These are phyloP conservation scores for Trachurus trachurus DNA, from an alignment of 2,797 vertebrate genomes.

Conservation along the genomic window DNA sequence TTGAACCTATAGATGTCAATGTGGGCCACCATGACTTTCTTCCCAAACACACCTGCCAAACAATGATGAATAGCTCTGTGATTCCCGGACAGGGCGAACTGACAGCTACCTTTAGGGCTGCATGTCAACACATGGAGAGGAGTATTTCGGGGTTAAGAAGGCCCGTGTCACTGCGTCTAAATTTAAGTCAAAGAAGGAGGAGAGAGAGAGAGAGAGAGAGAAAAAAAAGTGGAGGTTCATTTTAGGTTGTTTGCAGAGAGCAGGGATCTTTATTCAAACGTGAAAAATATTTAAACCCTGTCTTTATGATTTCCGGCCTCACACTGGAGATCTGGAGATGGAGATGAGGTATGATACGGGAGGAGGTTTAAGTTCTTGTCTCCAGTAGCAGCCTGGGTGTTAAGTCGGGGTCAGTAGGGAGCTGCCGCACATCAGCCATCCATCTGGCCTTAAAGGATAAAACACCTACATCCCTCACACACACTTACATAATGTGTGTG, in stretches of 20 bases:
- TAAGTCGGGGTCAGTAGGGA: conserved; percentile 60
- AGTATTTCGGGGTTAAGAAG: conserved; percentile 78
- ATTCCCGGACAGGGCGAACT: conserved; percentile 70
- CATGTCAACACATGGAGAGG: conserved; percentile 74
- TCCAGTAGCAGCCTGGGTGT: conserved; percentile 31
- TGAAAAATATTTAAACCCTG: not conserved
- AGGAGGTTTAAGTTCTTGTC: conserved; percentile 2
- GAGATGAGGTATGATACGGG: conserved; percentile 31
- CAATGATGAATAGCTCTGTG: conserved; percentile 75
- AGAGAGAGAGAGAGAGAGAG: no score
- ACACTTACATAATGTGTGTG: not conserved
- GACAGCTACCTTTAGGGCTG: conserved; percentile 78
- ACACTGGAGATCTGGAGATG: conserved; percentile 17
- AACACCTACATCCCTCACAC: conserved; percentile 8
- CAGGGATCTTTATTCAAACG: not conserved
- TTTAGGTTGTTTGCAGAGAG: conserved; percentile 9
- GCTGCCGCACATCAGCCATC: conserved; percentile 35
- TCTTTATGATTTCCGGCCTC: not conserved
- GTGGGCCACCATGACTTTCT: conserved; percentile 47
- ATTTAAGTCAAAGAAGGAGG: conserved; percentile 24
- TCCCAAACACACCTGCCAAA: conserved; percentile 71
- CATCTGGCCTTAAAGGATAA: conserved; percentile 13
- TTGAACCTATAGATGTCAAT: conserved; percentile 31
- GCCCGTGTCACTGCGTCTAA: conserved; percentile 63
- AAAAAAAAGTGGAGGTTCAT: conserved; percentile 3